Percentiles rank a stretch among this genome's conserved stretches.
Conservation (phyloP, 2,113 vertebrate genomes). For the Cettia cetti region DNA sequence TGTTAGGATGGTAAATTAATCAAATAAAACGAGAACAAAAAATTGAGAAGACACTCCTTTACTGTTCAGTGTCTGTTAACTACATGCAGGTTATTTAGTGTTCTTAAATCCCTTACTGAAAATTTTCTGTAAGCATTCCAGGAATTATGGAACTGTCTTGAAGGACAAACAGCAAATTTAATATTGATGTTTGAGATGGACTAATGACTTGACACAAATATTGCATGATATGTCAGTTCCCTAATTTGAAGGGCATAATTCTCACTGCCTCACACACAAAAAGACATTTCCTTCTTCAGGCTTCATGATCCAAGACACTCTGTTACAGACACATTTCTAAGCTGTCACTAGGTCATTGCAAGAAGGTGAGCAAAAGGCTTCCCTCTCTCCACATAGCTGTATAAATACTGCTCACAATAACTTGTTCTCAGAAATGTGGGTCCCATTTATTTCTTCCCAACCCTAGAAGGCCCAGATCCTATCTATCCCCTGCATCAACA, state of each 20-base stretch:
- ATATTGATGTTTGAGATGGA: background rate
- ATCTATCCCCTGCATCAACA: background rate
- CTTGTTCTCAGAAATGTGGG: background rate
- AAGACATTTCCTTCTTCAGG: background rate
- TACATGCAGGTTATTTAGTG: background rate
- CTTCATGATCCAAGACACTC: background rate
- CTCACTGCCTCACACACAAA: background rate
- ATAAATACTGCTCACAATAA: background rate
- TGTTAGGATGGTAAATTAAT: background rate
- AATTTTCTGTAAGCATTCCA: background rate
- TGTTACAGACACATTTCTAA: background rate
- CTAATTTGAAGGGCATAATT: background rate
- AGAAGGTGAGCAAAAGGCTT: background rate
- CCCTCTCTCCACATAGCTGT: background rate
- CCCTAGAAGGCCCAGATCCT: background rate
- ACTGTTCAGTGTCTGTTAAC: background rate
- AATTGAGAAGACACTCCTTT: background rate
- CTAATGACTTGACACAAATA: background rate
- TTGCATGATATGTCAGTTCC: background rate
- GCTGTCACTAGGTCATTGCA: background rate
- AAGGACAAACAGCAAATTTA: background rate
- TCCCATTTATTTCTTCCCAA: background rate
- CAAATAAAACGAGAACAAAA: background rate
- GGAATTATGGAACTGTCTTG: background rate
- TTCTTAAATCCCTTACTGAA: background rate